A percentile compares a stretch with the other conserved stretches of the same genome.
phyloP scores from a whole-genome alignment of 1,140 invertebrate genomes.

The Conus ventricosus region DNA sequence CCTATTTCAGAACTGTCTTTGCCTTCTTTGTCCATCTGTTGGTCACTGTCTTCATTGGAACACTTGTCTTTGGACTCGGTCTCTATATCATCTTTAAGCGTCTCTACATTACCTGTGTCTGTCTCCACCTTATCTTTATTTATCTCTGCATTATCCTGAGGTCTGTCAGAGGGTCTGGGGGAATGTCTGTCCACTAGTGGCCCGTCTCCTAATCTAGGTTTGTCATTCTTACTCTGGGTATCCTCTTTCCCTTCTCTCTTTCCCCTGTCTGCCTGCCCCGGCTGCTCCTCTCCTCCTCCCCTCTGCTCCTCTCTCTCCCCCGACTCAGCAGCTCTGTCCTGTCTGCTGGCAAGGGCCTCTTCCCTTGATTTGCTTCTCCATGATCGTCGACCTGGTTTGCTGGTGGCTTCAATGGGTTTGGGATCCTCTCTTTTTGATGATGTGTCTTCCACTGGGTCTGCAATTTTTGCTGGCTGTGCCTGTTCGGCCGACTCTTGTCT shows the following conservation, averaged over 20 bases:
- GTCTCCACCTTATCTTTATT: not conserved
- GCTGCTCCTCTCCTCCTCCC: not conserved
- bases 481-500: conserved; percentile 2
- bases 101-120: not conserved
- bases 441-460: not conserved
- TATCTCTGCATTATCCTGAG: not conserved
- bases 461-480: not conserved
- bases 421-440: not conserved
- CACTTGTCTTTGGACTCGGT: not conserved
- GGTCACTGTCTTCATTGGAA: not conserved
- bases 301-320: not conserved
- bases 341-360: not conserved
- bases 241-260: not conserved
- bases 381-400: not conserved
- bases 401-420: not conserved
- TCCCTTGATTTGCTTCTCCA: not conserved
- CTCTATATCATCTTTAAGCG: not conserved
- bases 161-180: not conserved
- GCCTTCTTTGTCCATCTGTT: not conserved
- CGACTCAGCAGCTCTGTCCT: not conserved
- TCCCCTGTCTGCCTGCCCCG: not conserved
- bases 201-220: not conserved
- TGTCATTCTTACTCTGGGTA: not conserved
- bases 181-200: not conserved
- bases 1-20: not conserved